A percentile compares a stretch with the other conserved stretches of the same genome.
Evolutionary conservation across 1,140 invertebrate genomes (phyloP).

Genomic region (Anadara kagoshimensis): DNA sequence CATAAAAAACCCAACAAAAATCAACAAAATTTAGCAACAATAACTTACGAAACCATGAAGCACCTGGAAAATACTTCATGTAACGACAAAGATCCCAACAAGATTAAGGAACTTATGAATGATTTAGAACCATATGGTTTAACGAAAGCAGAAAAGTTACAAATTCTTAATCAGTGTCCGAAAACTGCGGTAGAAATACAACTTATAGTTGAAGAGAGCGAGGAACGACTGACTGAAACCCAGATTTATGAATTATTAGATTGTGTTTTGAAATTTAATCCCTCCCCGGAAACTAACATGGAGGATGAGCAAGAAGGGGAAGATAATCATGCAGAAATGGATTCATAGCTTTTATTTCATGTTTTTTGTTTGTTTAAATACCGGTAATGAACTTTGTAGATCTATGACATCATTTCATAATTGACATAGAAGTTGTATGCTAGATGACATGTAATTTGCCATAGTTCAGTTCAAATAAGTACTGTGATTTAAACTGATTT

Average conservation of each 20-base stretch:
- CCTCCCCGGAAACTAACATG: constrained; percentile 29
- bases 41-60: constrained; percentile 84
- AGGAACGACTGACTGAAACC: constrained; percentile 85
- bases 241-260: constrained; percentile 83
- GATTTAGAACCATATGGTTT: constrained; percentile 82
- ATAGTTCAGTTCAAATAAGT: no score
- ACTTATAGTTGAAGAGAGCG: constrained; percentile 88
- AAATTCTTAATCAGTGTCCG: constrained; percentile 87
- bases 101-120: constrained; percentile 80
- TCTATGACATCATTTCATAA: no score
- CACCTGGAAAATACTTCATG: constrained; percentile 86
- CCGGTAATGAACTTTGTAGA: no score
- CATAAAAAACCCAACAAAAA: constrained; percentile 79
- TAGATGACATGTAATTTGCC: no score
- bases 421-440: no score
- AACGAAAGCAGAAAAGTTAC: constrained; percentile 87
- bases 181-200: constrained; percentile 87
- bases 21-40: constrained; percentile 82
- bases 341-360: no score
- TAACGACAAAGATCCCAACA: constrained; percentile 79
- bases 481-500: no score
- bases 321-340: not conserved
- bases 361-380: no score
- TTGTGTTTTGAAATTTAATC: constrained; percentile 60
- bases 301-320: constrained; percentile 27